Conservation (phyloP, 2,113 vertebrate species). For the Otocyon megalotis region DNA sequence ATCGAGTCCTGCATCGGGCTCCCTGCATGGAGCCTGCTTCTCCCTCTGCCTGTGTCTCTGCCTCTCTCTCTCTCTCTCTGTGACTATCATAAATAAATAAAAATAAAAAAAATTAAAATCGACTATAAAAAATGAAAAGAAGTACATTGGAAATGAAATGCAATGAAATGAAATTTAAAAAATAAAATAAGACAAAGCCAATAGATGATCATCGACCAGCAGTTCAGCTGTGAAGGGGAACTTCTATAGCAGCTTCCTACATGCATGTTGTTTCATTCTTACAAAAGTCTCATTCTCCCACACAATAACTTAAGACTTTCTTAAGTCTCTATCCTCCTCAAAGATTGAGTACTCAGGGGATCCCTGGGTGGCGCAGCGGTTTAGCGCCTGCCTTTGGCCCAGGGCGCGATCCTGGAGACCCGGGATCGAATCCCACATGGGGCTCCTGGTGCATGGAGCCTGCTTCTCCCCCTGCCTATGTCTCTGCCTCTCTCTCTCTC, state of each 20-base stretch:
- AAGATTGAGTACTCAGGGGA: not conserved
- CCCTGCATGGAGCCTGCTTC: no score
- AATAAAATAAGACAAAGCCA: not conserved
- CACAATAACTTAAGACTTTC: not conserved
- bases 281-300: not conserved
- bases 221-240: not conserved
- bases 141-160: not conserved
- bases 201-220: not conserved
- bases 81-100: no score
- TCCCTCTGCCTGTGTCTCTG: no score
- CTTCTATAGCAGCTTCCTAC: not conserved
- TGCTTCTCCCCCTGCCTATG: no score
- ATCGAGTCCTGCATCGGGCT: fast-evolving
- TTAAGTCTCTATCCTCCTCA: not conserved
- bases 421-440: no score
- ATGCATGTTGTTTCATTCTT: not conserved
- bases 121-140: not conserved
- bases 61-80: no score
- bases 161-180: not conserved
- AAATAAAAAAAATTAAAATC: no score
- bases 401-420: no score
- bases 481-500: no score
- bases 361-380: no score
- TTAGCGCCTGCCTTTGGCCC: no score
- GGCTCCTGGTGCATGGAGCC: no score